Evolutionary conservation across 2,797 vertebrate species (phyloP).

Genomic region (Hippopotamyrus pictus): DNA sequence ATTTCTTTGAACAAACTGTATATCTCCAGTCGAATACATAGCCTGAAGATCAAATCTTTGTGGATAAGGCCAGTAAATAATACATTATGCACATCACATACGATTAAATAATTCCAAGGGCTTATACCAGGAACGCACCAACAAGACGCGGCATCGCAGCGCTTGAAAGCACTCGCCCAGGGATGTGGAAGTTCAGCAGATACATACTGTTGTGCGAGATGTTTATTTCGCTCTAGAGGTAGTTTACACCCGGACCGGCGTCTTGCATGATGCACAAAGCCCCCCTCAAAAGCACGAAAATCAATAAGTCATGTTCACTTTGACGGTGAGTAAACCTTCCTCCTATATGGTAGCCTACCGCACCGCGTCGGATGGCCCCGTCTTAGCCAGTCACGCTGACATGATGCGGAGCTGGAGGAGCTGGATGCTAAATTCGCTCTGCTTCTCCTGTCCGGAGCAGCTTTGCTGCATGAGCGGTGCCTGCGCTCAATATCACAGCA

Average conservation of each 20-base stretch:
- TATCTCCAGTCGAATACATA: neutral
- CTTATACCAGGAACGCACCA: neutral
- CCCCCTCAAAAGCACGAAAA: neutral
- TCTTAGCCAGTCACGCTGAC: neutral
- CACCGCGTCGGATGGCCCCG: neutral
- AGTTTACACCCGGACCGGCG: neutral
- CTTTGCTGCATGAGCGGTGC: neutral
- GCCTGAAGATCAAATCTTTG: neutral
- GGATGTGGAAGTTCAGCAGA: neutral
- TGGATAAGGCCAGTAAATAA: neutral
- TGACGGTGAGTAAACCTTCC: neutral
- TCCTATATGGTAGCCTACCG: neutral
- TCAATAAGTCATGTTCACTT: neutral
- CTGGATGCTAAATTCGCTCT: neutral
- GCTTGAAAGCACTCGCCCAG: neutral
- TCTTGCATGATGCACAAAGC: neutral
- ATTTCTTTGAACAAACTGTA: neutral
- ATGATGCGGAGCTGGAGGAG: neutral
- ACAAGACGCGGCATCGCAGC: neutral
- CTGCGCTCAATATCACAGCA: neutral
- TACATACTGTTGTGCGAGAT: neutral
- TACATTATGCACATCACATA: neutral
- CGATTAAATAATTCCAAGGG: neutral
- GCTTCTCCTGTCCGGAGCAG: neutral
- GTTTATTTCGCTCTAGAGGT: neutral